Evolutionary conservation across 2,888 invertebrate species (phyloP), one percentile per base, ranked within the genome.

Genomic region (Zaprionus obscuricornis): DNA sequence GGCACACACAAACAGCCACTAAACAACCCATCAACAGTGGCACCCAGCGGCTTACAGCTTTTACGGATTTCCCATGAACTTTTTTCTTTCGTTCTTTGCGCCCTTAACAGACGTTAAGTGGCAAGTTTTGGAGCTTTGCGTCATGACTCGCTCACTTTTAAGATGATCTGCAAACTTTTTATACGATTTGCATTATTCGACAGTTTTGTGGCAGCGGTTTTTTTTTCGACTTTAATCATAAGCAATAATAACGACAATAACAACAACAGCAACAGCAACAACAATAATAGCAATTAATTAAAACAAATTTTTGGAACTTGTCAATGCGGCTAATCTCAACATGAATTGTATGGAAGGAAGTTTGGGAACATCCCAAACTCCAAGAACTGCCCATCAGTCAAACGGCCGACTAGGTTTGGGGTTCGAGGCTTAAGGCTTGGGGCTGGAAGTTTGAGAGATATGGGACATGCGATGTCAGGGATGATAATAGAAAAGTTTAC

Each of bases 241-340:
- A 10, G 43, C 43, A 17, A 55, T 65, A 40, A 29, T 46, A 63
- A 63, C n/a, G n/a, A n/a, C n/a, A n/a, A n/a, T n/a, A n/a, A n/a
- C n/a, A n/a, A n/a, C n/a, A n/a, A n/a, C n/a, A n/a, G n/a, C n/a
- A n/a, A n/a, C n/a, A n/a, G n/a, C n/a, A n/a, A n/a, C 65, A 56
- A 69, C 69, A 77, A 62, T 82, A 84, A 72, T 67, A 67, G 57
- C 73, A 72, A 81, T 78, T 78, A 78, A 78, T 78, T 78, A 82
- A 78, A 77, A 46, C 56, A 51, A 50, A 81, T 64, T 68, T 66
- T 45, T 24, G 13, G 8, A 36, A 29, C 46, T 40, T 68, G 58
- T 54, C 69, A 64, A 64, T 74, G 62, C 42, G 29, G 43, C 55
- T 63, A 73, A 70, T 73, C 69, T 67, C 7, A 64, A n/a, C n/a